These are phyloP conservation scores for Struthio camelus DNA, from an alignment of 2,113 vertebrate genomes.

Conservation along the genomic window DNA sequence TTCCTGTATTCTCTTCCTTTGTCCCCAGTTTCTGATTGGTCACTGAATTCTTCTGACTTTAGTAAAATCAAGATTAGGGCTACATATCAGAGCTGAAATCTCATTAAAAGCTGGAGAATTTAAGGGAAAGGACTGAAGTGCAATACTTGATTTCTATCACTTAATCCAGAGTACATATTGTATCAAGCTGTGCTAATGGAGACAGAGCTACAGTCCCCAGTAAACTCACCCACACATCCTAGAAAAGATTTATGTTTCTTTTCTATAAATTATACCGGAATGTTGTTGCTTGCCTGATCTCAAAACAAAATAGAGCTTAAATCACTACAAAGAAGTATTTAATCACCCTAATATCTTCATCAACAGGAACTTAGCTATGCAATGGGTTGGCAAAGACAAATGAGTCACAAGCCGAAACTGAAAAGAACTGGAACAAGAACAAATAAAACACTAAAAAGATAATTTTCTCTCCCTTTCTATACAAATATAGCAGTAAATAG, in stretches of 20 bases:
- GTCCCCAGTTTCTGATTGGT: not conserved
- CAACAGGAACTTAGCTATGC: not conserved
- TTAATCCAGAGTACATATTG: not conserved
- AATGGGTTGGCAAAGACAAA: not conserved
- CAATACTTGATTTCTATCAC: not conserved
- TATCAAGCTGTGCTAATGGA: not conserved
- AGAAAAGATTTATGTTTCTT: not conserved
- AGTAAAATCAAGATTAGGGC: not conserved
- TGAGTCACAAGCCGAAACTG: not conserved
- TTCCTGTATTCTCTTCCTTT: not conserved
- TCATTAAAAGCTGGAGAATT: not conserved
- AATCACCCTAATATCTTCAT: not conserved
- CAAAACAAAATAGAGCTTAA: not conserved
- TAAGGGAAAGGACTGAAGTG: not conserved
- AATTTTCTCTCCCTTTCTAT: not conserved
- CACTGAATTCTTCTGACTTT: not conserved
- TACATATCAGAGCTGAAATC: not conserved
- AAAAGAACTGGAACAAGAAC: not conserved
- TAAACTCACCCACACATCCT: not conserved
- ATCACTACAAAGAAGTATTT: not conserved
- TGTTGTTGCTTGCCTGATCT: not conserved
- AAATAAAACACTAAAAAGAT: not conserved
- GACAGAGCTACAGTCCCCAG: not conserved
- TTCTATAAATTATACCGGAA: not conserved
- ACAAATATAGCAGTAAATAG: not conserved